Evolutionary conservation across 2,113 vertebrate species (phyloP).

Genomic region (Nansenia antarctica): DNA sequence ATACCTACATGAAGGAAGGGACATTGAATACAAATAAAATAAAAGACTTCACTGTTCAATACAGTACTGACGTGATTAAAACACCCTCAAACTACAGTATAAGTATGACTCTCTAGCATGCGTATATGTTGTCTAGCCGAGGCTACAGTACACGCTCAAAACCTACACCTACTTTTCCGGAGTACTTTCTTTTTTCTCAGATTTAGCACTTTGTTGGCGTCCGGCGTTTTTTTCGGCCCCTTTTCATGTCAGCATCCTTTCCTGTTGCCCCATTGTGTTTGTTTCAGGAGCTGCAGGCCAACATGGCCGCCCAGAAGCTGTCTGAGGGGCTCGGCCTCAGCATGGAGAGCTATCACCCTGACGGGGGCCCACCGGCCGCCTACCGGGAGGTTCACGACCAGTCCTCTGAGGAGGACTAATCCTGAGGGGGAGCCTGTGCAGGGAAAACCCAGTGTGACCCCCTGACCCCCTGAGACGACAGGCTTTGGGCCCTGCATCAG

Average conservation of each 20-base stretch:
- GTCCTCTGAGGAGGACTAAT: constrained; percentile 83
- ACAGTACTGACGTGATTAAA: no score
- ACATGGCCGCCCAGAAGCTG: constrained; percentile 89
- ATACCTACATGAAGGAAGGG: no score
- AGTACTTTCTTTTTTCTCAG: constrained; percentile 30
- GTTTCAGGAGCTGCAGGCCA: constrained; percentile 88
- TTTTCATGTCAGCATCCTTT: constrained; percentile 57
- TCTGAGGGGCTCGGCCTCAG: constrained; percentile 82
- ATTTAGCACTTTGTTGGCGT: no score
- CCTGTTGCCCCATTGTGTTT: constrained; percentile 43
- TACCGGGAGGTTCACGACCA: constrained; percentile 86
- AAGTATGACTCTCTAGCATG: no score
- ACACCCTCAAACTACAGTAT: no score
- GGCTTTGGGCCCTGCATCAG: constrained; percentile 58
- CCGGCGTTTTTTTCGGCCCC: constrained; percentile 20
- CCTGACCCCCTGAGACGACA: constrained; percentile 43
- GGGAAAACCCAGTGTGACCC: constrained; percentile 44
- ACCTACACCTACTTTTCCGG: no score
- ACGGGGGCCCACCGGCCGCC: constrained; percentile 71
- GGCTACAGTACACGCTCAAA: no score
- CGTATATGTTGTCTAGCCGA: no score
- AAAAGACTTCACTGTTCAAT: no score
- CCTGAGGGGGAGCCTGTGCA: constrained; percentile 37
- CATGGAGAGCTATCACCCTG: constrained; percentile 83
- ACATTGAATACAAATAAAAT: no score